Base-by-base conservation (phyloP, 2,797 vertebrate genomes). In the Micrastur ruficollis region DNA sequence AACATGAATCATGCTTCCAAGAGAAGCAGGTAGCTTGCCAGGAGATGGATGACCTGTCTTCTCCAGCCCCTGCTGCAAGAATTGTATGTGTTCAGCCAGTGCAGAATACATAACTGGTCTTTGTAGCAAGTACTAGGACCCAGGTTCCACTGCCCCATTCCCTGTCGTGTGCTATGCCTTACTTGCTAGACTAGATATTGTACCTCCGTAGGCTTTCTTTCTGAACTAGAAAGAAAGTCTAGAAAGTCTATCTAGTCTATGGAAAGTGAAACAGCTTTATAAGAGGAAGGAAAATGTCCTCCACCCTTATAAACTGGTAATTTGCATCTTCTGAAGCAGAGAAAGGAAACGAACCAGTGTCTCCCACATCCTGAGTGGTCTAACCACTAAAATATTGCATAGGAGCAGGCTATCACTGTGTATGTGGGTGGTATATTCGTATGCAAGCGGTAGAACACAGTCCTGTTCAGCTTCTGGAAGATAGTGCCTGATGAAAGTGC, bases 281-380 rank as follows among this genome's bases (percentile, higher is more conserved):
- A 70, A 68, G 89, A 68, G 85, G 94, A 95, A 96, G 82, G 15
- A 88, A 81, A 58, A 58, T 40, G 53, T 49, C 61, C 55, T 93
- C 67, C 89, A 65, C 89, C 91, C 87, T 75, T 86, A 74, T 26
- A 58, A 88, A 74, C 3, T 65, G 58, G 15, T 88, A 72, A 91
- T 95, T 94, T 85, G 50, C 61, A 75, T 95, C 53, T 91, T 93
- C 29, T 88, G 87, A 95, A 94, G 91, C 22, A 75, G 75, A 68
- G 62, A 86, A 72, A 81, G 95, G 93, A 96, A 93, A 65, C 58
- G 87, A 91, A 78, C 5, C 68, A 61, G 62, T 32, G 66, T 88
- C 50, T 94, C 53, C 93, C 94, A 95, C 95, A 95, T 95, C 95
- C 96, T 81, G 89, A 95, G 89, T 15, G 85, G 87, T 91, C 26